Percentiles rank a stretch among this genome's conserved stretches.
phyloP scores from a whole-genome alignment of 1,140 invertebrate species.

The Lepidurus couesii region DNA sequence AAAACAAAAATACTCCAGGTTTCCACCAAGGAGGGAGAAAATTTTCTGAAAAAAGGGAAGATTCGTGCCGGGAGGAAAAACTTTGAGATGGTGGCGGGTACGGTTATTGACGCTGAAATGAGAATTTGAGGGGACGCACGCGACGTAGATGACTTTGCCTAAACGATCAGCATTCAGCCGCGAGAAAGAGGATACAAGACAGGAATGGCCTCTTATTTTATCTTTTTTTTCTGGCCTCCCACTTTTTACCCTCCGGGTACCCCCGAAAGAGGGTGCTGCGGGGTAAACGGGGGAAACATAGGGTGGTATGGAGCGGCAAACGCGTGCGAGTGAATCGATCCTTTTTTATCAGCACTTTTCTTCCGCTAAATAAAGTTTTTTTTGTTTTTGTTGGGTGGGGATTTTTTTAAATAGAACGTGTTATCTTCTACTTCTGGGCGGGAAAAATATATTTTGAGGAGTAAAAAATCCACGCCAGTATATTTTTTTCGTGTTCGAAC shows the following conservation, averaged over 20 bases:
- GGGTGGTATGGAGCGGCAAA: neutral
- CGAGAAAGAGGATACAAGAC: constrained; percentile 13
- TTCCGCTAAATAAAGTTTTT: no score
- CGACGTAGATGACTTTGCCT: constrained; percentile 18
- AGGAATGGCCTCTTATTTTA: neutral
- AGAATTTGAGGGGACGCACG: constrained; percentile 1
- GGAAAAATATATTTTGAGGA: neutral
- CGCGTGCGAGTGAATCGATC: neutral
- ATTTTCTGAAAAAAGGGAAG: neutral
- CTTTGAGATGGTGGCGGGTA: neutral
- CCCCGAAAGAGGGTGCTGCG: no score
- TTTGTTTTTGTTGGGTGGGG: no score
- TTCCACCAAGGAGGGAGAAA: neutral
- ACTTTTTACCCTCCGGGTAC: no score
- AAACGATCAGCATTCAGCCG: neutral
- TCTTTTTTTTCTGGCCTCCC: neutral
- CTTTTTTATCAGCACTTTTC: neutral
- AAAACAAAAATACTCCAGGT: neutral
- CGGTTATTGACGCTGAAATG: neutral
- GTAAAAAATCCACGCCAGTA: neutral
- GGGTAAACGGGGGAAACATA: neutral
- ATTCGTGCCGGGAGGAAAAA: neutral
- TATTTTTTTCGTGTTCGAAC: no score
- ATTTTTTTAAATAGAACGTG: neutral
- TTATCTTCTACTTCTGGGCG: neutral